Evolutionary conservation across 2,113 vertebrate species (phyloP).

Genomic region (Siniperca chuatsi): DNA sequence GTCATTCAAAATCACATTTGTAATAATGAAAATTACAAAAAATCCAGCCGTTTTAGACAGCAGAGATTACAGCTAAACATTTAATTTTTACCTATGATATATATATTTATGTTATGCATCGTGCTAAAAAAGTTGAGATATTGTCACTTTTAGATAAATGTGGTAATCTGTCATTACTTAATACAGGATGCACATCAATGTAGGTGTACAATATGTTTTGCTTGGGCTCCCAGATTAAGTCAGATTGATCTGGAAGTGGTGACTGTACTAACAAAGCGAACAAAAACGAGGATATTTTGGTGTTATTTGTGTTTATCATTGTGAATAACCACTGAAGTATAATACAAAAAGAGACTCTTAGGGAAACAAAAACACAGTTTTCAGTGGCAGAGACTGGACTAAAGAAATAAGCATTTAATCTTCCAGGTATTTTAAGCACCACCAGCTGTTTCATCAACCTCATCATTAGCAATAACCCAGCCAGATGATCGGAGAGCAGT

Average conservation of each 20-base stretch:
- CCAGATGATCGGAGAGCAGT: not conserved
- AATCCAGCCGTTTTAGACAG: too few species aligned
- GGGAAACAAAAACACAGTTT: not conserved
- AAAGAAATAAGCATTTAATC: not conserved
- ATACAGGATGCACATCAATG: not conserved
- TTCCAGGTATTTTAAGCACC: not conserved
- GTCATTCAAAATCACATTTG: not conserved
- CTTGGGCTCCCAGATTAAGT: not conserved
- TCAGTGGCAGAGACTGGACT: not conserved
- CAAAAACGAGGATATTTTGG: not conserved
- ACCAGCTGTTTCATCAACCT: slow-evolving; percentile 17
- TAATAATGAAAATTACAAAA: not conserved
- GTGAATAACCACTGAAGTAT: not conserved
- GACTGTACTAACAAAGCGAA: not conserved
- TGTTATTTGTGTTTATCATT: not conserved
- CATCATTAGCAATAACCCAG: not conserved
- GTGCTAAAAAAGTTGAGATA: not conserved
- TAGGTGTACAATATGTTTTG: not conserved
- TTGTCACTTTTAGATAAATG: not conserved
- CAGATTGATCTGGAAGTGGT: not conserved
- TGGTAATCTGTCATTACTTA: not conserved
- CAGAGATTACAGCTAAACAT: too few species aligned
- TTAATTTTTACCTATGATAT: too few species aligned
- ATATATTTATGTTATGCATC: not conserved
- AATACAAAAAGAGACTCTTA: not conserved